These are phyloP conservation scores for Gerris lacustris DNA, from an alignment of 2,888 invertebrate genomes.

Conservation along the genomic window DNA sequence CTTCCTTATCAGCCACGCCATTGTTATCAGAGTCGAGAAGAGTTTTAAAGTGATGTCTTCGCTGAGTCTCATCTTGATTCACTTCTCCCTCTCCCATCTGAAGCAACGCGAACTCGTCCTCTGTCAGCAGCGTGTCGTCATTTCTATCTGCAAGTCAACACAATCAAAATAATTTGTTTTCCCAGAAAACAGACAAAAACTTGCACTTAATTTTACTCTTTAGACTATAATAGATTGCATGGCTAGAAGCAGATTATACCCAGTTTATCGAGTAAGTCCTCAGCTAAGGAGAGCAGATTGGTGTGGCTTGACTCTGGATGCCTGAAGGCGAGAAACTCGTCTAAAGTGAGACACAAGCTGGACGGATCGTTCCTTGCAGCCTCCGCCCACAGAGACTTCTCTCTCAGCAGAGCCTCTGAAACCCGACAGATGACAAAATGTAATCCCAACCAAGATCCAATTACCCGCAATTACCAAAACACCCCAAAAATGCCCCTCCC, in stretches of 20 bases:
- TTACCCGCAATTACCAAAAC: too few species aligned
- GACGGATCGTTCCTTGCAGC: constrained; percentile 62
- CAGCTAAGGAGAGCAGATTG: constrained; percentile 55
- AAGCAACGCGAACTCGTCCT: constrained; percentile 61
- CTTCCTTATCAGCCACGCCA: constrained; percentile 57
- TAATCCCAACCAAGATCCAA: too few species aligned
- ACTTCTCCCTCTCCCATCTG: constrained; percentile 40
- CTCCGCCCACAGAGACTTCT: constrained; percentile 66
- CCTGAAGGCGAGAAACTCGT: constrained; percentile 66
- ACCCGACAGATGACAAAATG: constrained; percentile 10
- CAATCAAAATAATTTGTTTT: too few species aligned
- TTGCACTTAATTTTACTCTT: too few species aligned
- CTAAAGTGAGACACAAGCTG: constrained; percentile 47
- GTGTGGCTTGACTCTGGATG: constrained; percentile 67
- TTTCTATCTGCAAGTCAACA: constrained; percentile 46
- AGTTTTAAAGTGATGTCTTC: constrained; percentile 53
- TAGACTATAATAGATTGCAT: too few species aligned
- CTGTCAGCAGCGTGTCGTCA: constrained; percentile 57
- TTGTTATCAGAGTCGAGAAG: constrained; percentile 60
- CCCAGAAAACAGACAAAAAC: too few species aligned
- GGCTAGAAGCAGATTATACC: constrained; percentile 36
- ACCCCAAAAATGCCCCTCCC: too few species aligned
- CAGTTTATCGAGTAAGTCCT: constrained; percentile 61
- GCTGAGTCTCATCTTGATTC: constrained; percentile 44
- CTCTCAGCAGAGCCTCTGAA: constrained; percentile 57